These are phyloP conservation scores for Ectropis crepuscularia DNA, from an alignment of 2,888 invertebrate genomes.

Conservation along the genomic window DNA sequence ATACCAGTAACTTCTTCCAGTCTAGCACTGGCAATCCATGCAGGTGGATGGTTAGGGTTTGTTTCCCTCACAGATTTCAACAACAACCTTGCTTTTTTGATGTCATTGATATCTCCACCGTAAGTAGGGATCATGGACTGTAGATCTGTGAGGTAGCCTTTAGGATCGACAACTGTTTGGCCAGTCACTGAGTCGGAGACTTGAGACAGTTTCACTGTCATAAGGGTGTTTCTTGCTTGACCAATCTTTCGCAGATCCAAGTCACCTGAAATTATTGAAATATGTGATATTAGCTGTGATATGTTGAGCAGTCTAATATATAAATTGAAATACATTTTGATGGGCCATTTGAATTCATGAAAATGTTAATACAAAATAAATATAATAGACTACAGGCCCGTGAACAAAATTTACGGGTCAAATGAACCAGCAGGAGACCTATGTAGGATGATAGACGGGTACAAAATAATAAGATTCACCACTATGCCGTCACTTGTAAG, in stretches of 20 bases:
- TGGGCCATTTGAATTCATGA: neutral
- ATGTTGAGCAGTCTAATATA: no score
- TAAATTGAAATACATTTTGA: neutral
- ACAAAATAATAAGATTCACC: no score
- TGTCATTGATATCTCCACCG: conserved; percentile 98
- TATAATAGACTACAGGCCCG: no score
- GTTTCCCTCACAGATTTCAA: conserved; percentile 98
- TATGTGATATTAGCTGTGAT: neutral
- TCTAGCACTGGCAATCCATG: conserved; percentile 99
- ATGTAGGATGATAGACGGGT: no score
- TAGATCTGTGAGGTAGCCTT: conserved; percentile 99
- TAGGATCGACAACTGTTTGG: conserved; percentile 99
- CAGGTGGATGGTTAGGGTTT: conserved; percentile 99
- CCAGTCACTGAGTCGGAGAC: conserved; percentile 99
- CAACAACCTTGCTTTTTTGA: conserved; percentile 97
- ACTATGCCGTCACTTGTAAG: no score
- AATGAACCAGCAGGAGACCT: no score
- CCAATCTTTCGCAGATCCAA: conserved; percentile 99
- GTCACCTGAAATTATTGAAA: conserved; percentile 83
- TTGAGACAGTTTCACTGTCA: conserved; percentile 99
- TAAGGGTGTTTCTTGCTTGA: conserved; percentile 98
- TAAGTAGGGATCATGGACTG: conserved; percentile 99
- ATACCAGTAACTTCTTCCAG: conserved; percentile 98
- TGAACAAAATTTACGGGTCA: no score
- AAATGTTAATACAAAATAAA: no score